phyloP scores from a whole-genome alignment of 2,888 invertebrate species.

The Digitonthophagus gazella region DNA sequence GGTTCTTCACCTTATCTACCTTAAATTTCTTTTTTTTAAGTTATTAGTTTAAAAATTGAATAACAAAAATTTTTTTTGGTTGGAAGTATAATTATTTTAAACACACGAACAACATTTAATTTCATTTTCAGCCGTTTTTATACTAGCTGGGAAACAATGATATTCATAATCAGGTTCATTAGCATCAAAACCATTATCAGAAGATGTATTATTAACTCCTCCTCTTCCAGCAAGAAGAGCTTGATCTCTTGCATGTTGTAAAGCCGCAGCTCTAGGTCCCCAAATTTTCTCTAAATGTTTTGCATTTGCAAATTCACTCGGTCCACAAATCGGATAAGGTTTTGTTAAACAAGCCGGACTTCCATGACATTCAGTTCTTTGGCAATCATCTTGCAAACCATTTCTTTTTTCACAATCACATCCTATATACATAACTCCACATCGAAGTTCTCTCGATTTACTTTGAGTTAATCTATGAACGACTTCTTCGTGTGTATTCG shows the following conservation, averaged over 20 bases:
- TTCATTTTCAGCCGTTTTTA: constrained; percentile 6
- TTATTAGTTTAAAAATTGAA: too few relatives aligned
- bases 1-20: too few relatives aligned
- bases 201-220: neutral
- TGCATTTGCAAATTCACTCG: constrained; percentile 45
- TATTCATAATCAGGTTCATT: constrained; percentile 37
- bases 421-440: constrained; percentile 55
- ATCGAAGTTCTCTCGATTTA: constrained; percentile 57
- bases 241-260: neutral
- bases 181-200: constrained; percentile 8
- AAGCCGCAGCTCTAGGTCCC: constrained; percentile 3
- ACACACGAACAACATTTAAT: neutral
- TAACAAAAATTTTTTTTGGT: too few relatives aligned
- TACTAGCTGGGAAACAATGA: constrained; percentile 42
- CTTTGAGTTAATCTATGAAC: constrained; percentile 40
- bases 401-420: constrained; percentile 60
- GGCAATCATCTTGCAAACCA: constrained; percentile 61
- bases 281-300: constrained; percentile 40
- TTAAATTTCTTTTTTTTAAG: too few relatives aligned
- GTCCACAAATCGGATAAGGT: constrained; percentile 54
- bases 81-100: too few relatives aligned
- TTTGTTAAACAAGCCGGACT: constrained; percentile 52
- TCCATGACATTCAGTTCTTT: constrained; percentile 55
- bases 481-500: neutral
- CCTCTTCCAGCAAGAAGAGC: neutral